These are phyloP conservation scores for Engraulis encrasicolus DNA, from an alignment of 2,113 vertebrate species.

Conservation along the genomic window DNA sequence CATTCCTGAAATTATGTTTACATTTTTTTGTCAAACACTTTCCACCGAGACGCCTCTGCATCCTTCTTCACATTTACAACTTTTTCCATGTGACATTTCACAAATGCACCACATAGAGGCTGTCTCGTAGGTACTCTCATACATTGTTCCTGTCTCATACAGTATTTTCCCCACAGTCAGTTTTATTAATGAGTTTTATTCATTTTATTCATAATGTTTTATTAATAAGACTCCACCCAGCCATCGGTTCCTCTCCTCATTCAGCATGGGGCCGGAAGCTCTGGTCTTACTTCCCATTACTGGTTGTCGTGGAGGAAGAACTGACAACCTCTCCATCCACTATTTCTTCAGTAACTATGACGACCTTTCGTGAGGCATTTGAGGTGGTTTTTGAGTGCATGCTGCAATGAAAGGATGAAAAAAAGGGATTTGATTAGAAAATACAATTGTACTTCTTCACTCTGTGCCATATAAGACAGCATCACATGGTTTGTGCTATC, in stretches of 20 bases:
- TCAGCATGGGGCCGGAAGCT: neutral
- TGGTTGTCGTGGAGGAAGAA: neutral
- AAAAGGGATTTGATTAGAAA: neutral
- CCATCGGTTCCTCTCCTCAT: neutral
- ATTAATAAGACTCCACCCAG: too few relatives aligned
- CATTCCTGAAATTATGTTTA: neutral
- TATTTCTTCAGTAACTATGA: slow-evolving; percentile 63
- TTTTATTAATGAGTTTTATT: neutral
- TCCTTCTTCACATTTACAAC: neutral
- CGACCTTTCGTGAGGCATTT: slow-evolving; percentile 40
- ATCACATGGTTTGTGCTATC: neutral
- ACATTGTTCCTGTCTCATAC: too few relatives aligned
- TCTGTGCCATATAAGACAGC: neutral
- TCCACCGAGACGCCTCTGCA: neutral
- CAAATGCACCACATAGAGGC: neutral
- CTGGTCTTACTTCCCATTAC: neutral
- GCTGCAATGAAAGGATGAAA: neutral
- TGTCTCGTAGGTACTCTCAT: too few relatives aligned
- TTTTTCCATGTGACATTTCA: neutral
- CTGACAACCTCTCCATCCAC: slow-evolving; percentile 42
- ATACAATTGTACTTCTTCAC: too few relatives aligned
- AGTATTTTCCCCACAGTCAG: neutral
- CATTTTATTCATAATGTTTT: too few relatives aligned
- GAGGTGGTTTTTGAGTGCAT: neutral
- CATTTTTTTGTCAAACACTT: neutral